Evolutionary conservation across 2,797 vertebrate genomes (phyloP).

Genomic region (Luscinia luscinia): DNA sequence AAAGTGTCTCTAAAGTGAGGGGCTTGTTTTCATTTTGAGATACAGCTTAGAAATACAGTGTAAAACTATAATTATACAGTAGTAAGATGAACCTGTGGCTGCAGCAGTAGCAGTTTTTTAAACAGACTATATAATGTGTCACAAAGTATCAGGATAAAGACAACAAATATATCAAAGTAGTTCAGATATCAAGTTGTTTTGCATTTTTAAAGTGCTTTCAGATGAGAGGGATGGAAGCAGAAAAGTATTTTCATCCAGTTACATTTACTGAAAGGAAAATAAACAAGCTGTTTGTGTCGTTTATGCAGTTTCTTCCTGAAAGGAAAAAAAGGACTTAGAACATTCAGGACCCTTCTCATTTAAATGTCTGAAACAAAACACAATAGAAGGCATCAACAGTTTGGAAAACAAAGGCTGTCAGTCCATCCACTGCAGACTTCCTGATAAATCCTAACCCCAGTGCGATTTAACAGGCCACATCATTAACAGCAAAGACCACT

Average conservation of each 20-base stretch:
- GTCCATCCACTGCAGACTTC: conserved; percentile 16
- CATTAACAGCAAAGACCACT: not conserved
- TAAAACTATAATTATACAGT: not conserved
- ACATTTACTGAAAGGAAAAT: conserved; percentile 11
- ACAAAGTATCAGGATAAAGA: not conserved
- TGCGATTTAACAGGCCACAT: not conserved
- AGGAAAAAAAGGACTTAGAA: conserved; percentile 53
- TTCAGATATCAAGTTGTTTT: not conserved
- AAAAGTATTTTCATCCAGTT: not conserved
- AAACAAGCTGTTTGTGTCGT: conserved; percentile 8
- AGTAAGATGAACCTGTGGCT: not conserved
- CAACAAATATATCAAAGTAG: not conserved
- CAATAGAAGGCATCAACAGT: conserved; percentile 60
- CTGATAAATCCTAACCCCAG: conserved; percentile 40
- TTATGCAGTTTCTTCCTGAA: conserved; percentile 57
- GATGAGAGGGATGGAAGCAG: not conserved
- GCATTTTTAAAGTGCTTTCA: not conserved
- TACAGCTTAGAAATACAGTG: not conserved
- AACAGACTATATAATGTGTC: rapidly evolving
- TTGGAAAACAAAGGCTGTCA: conserved; percentile 53
- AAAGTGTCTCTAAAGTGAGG: not conserved
- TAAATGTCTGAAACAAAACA: conserved; percentile 57
- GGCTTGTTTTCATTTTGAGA: not conserved
- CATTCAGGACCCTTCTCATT: conserved; percentile 67
- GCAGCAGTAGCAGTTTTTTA: not conserved